Evolutionary conservation across 2,113 vertebrate species (phyloP).

Genomic region (Rhinolophus sinicus): DNA sequence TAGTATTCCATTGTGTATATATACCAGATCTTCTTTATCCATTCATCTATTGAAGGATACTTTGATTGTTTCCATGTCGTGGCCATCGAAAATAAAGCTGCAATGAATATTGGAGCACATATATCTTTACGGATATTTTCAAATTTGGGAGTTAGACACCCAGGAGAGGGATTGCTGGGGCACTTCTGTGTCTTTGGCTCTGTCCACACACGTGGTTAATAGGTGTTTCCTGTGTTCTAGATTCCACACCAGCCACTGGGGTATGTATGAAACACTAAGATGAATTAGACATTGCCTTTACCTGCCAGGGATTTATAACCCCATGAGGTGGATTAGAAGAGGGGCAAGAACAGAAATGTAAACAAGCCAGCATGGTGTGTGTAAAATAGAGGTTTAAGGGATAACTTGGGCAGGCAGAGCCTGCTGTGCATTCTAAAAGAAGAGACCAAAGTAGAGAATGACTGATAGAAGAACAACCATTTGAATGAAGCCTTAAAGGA

Average conservation of each 20-base stretch:
- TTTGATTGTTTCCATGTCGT: too few species aligned
- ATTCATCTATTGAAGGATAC: too few species aligned
- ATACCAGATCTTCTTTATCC: too few species aligned
- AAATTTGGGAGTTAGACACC: too few species aligned
- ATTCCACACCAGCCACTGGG: neutral
- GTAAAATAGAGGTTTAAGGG: neutral
- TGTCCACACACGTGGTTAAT: neutral
- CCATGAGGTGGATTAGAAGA: neutral
- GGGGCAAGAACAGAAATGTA: neutral
- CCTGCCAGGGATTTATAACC: neutral
- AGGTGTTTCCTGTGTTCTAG: neutral
- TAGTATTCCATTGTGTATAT: too few species aligned
- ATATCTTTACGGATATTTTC: too few species aligned
- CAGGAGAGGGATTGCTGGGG: neutral
- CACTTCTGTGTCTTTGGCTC: neutral
- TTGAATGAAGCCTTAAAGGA: neutral
- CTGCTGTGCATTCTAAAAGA: neutral
- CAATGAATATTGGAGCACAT: too few species aligned
- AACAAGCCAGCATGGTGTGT: neutral
- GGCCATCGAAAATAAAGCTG: too few species aligned
- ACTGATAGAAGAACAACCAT: neutral
- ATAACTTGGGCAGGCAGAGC: neutral
- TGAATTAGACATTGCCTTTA: slow-evolving; percentile 11
- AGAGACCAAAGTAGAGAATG: neutral
- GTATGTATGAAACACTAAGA: neutral